Evolutionary conservation across 2,797 vertebrate genomes (phyloP).

Genomic region (Decapterus maruadsi): DNA sequence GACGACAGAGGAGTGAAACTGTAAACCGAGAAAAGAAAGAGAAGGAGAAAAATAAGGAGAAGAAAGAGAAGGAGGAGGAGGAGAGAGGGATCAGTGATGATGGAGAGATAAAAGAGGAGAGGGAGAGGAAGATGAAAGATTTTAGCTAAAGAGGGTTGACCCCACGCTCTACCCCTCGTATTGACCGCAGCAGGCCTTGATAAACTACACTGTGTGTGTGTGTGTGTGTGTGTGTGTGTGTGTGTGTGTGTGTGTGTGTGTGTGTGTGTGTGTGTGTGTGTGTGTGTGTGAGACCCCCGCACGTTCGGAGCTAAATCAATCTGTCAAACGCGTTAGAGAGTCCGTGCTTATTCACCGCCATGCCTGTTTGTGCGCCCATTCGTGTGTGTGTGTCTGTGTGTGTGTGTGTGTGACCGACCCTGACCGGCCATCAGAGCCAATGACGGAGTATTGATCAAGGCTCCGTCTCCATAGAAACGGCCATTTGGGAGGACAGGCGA

Average conservation of each 20-base stretch:
- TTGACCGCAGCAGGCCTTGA: constrained; percentile 72
- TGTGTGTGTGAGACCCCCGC: constrained; percentile 58
- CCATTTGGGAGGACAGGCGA: constrained; percentile 76
- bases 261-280: constrained; percentile 54
- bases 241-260: constrained; percentile 30
- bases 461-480: constrained; percentile 81
- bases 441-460: constrained; percentile 85
- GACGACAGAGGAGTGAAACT: constrained; percentile 7
- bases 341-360: constrained; percentile 81
- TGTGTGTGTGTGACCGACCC: constrained; percentile 68
- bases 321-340: constrained; percentile 74
- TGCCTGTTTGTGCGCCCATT: constrained; percentile 64
- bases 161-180: constrained; percentile 65
- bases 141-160: constrained; percentile 71
- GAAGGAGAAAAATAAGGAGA: background rate
- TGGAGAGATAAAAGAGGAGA: constrained; percentile 65
- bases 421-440: constrained; percentile 83
- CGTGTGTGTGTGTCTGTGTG: constrained; percentile 37
- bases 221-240: constrained; percentile 46
- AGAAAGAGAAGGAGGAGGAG: constrained; percentile 17
- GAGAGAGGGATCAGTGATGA: constrained; percentile 30
- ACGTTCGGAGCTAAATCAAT: constrained; percentile 76
- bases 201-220: constrained; percentile 65
- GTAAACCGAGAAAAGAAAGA: constrained; percentile 6
- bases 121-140: constrained; percentile 74